Base-by-base conservation (phyloP, 1,140 invertebrate species). In the Atopsyche davidsoni region DNA sequence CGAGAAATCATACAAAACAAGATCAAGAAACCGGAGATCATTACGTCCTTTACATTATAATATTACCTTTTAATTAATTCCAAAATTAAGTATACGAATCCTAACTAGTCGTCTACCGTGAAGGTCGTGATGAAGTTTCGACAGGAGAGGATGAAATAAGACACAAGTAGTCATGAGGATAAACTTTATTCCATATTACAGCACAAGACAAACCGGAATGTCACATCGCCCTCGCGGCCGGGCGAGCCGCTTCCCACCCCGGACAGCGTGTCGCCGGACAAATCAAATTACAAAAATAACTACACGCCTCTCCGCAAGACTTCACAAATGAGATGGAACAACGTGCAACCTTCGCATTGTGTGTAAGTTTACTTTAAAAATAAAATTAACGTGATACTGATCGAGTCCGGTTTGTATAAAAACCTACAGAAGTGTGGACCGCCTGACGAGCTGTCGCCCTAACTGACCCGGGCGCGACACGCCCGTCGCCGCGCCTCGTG, bases 151-250 rank as follows among this genome's bases (percentile, higher is more conserved):
- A 32, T 36, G 4, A 46, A 47, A 53, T 42, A 53, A 53, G 19
- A 53, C 36, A 43, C 31, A 13, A 24, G 9, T 11, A 38, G 19
- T 28, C 54, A 58, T 72, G 69, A 72, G 72, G 72, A 74, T 74
- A 74, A 59, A 52, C 69, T 74, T 74, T 74, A 74, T 74, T 74
- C 70, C 72, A 72, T 74, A 74, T 71, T 73, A 73, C 72, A 74
- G 72, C 70, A 70, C 59, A 73, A 74, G 70, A 74, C 69, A 74
- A 74, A 74, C 69, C 72, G 72, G 72, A 74, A 74, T 74, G 72
- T 74, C 69, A 72, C 72, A 73, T 70, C 64, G 65, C 49, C 46
- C 41, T 58, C 39, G 53, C 53, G 39, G 23, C 21, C 22, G 28
- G 47, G 23, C 53, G n/a, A n/a, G 24, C 32, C 24, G 43, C 25